Percentiles rank a stretch among this genome's conserved stretches.
These are phyloP conservation scores for Ceratina australensis DNA, from an alignment of 1,140 invertebrate species.

Conservation along the genomic window DNA sequence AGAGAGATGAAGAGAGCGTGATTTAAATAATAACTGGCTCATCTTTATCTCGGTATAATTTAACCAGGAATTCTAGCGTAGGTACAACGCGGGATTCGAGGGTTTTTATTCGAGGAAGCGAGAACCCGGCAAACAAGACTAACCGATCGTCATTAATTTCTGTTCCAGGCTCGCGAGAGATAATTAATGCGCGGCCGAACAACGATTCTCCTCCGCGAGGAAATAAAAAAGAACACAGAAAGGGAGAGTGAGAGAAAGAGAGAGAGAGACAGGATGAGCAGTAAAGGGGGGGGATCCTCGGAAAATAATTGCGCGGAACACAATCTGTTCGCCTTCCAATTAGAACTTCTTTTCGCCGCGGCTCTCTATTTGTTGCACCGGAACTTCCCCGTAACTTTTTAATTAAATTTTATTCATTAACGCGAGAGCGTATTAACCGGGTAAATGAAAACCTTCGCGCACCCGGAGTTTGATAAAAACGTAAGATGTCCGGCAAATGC, in stretches of 20 bases:
- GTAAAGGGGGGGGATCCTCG: too few relatives aligned
- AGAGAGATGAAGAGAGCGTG: too few relatives aligned
- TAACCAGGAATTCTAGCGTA: background rate
- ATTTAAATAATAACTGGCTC: slow-evolving; percentile 8
- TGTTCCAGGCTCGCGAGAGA: background rate
- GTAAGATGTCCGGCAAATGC: slow-evolving; percentile 8
- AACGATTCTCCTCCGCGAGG: background rate
- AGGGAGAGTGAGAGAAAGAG: too few relatives aligned
- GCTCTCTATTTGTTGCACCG: slow-evolving; percentile 35
- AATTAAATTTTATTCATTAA: slow-evolving; percentile 49
- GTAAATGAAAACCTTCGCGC: slow-evolving; percentile 12
- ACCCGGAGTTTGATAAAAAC: slow-evolving; percentile 11
- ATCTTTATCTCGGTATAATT: background rate
- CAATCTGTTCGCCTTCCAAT: slow-evolving; percentile 40
- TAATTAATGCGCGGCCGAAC: slow-evolving; percentile 7
- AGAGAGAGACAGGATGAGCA: too few relatives aligned
- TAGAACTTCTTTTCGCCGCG: slow-evolving; percentile 41
- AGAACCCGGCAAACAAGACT: background rate
- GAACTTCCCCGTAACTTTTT: slow-evolving; percentile 36
- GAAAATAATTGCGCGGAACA: slow-evolving; percentile 32
- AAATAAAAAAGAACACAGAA: slow-evolving; percentile 3
- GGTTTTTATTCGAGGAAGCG: background rate
- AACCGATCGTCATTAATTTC: slow-evolving; percentile 9
- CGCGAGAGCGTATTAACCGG: background rate
- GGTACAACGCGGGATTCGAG: too few relatives aligned